phyloP scores from a whole-genome alignment of 2,797 vertebrate species.

The Choloepus didactylus region DNA sequence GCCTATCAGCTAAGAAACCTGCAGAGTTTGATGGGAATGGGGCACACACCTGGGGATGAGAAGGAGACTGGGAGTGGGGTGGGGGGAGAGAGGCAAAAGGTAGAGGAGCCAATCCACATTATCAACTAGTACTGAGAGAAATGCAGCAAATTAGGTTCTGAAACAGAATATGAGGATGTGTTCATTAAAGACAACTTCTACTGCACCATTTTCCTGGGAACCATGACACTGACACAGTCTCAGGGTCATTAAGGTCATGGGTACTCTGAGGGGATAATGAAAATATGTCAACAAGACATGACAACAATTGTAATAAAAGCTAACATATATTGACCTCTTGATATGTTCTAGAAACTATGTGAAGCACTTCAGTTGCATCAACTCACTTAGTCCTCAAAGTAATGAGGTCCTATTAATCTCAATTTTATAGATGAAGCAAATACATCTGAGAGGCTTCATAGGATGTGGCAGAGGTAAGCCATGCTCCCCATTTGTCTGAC shows the following conservation, averaged over 20 bases:
- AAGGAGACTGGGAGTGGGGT: not conserved
- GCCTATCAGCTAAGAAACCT: not conserved
- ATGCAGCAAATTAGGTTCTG: not conserved
- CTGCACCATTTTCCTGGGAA: not conserved
- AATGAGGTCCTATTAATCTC: no score
- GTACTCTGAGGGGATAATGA: not conserved
- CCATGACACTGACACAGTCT: not conserved
- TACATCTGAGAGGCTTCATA: not conserved
- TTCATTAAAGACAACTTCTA: not conserved
- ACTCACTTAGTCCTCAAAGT: not conserved
- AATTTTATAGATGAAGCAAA: not conserved
- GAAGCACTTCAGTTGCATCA: not conserved
- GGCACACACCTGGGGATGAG: not conserved
- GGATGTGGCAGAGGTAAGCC: not conserved
- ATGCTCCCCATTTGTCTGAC: not conserved
- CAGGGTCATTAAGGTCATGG: not conserved
- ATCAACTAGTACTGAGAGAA: not conserved
- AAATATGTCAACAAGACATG: not conserved
- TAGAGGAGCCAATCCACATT: not conserved
- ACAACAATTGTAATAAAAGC: not conserved
- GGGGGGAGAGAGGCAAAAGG: not conserved
- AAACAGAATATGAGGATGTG: no score
- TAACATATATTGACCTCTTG: accelerated
- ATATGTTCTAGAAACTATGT: not conserved
- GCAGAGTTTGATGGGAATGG: not conserved